Conservation (phyloP, 1,140 invertebrate species). For the Caerostris extrusa region DNA sequence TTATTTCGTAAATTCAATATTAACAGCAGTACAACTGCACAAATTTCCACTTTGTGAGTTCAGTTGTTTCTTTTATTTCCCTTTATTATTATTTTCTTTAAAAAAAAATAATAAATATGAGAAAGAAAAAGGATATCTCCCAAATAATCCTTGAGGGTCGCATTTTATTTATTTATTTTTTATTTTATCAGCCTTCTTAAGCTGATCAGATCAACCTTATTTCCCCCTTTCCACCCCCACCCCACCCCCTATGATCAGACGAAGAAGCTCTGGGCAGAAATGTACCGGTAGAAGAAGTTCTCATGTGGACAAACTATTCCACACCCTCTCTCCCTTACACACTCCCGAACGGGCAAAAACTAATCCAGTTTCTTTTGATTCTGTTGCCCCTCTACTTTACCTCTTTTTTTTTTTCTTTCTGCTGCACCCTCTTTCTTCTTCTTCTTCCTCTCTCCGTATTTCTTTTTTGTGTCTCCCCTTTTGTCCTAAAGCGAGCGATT, state of each 20-base stretch:
- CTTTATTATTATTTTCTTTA: background rate
- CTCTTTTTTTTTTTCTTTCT: background rate
- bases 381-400: slow-evolving; percentile 16
- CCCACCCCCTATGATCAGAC: background rate
- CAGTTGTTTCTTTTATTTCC: background rate
- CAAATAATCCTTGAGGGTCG: slow-evolving; percentile 34
- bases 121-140: background rate
- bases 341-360: background rate
- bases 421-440: background rate
- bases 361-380: slow-evolving; percentile 57
- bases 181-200: background rate
- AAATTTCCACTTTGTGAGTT: slow-evolving; percentile 20
- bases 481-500: slow-evolving; percentile 29
- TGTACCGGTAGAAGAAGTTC: slow-evolving; percentile 23
- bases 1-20: slow-evolving; percentile 33
- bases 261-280: background rate
- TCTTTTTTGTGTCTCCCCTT: background rate
- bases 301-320: slow-evolving; percentile 49
- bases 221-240: background rate
- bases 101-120: background rate
- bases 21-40: background rate
- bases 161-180: background rate
- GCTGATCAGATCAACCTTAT: slow-evolving; percentile 29
- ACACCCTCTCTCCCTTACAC: background rate
- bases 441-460: background rate